Percentiles rank a stretch among this genome's conserved stretches.
phyloP scores from a whole-genome alignment of 2,888 invertebrate genomes.

The Leucania comma region DNA sequence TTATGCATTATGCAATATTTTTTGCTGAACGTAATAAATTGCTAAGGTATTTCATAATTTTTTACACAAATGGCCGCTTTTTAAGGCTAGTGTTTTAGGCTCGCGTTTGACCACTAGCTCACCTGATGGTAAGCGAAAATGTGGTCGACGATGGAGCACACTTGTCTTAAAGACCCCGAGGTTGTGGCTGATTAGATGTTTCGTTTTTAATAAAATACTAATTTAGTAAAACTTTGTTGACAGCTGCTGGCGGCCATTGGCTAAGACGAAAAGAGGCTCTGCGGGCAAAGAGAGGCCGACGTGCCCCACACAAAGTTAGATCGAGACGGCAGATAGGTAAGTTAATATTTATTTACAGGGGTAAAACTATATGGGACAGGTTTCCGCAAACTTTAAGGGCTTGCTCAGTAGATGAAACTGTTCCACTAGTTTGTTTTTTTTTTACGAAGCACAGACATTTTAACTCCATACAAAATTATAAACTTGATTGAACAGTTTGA shows the following conservation, averaged over 20 bases:
- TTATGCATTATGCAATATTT: constrained; percentile 12
- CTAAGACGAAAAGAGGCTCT: constrained; percentile 75
- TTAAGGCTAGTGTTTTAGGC: constrained; percentile 3
- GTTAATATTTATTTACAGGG: constrained; percentile 19
- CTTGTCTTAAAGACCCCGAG: too few species aligned
- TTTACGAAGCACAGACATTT: too few species aligned
- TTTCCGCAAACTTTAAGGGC: too few species aligned
- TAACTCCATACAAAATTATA: too few species aligned
- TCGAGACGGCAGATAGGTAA: constrained; percentile 76
- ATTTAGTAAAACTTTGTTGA: constrained; percentile 44
- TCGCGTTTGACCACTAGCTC: too few species aligned
- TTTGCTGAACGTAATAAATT: constrained; percentile 8
- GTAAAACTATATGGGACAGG: too few species aligned
- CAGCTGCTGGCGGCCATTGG: constrained; percentile 76
- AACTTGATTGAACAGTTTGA: too few species aligned
- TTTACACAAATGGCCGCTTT: constrained; percentile 2
- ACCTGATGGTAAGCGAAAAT: too few species aligned
- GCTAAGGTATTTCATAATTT: constrained; percentile 30
- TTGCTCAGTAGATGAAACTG: too few species aligned
- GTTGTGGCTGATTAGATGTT: constrained; percentile 24
- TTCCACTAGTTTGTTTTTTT: too few species aligned
- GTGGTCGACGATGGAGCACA: too few species aligned
- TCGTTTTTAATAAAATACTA: constrained; percentile 2
- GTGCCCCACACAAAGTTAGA: constrained; percentile 63
- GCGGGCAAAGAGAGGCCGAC: constrained; percentile 69